Percentiles rank a stretch among this genome's conserved stretches.
Conservation (phyloP, 1,140 invertebrate species). For the Tyrophagus putrescentiae region DNA sequence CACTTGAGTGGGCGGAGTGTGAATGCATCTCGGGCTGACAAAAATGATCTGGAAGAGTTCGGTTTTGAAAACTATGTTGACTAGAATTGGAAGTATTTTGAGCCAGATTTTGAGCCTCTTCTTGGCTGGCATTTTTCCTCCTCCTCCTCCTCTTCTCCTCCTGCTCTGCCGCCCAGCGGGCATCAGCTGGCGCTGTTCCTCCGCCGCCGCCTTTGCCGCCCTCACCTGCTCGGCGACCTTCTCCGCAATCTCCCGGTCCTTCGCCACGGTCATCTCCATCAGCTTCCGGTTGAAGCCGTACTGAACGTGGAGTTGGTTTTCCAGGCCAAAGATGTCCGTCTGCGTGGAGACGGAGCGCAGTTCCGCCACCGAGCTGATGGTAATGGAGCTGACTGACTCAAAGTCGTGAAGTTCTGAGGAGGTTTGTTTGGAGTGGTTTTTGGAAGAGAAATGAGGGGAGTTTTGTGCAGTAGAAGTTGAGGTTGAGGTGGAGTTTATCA, state of each 20-base stretch:
- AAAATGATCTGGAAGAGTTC: too few relatives aligned
- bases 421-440: background rate
- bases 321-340: constrained; percentile 1
- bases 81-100: too few relatives aligned
- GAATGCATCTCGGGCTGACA: too few relatives aligned
- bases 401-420: background rate
- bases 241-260: background rate
- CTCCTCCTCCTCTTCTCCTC: too few relatives aligned
- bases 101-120: too few relatives aligned
- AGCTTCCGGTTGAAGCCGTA: background rate
- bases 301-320: background rate
- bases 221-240: background rate
- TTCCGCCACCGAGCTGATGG: background rate
- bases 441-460: background rate
- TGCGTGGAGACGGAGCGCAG: background rate
- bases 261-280: background rate
- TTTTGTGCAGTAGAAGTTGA: too few relatives aligned
- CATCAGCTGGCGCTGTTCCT: background rate
- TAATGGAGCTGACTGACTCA: background rate
- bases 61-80: too few relatives aligned
- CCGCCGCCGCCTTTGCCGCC: background rate
- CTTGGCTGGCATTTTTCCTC: too few relatives aligned
- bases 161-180: background rate
- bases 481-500: background rate
- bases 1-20: too few relatives aligned